These are phyloP conservation scores for Nematolebias whitei DNA, from an alignment of 2,113 vertebrate genomes.

Conservation along the genomic window DNA sequence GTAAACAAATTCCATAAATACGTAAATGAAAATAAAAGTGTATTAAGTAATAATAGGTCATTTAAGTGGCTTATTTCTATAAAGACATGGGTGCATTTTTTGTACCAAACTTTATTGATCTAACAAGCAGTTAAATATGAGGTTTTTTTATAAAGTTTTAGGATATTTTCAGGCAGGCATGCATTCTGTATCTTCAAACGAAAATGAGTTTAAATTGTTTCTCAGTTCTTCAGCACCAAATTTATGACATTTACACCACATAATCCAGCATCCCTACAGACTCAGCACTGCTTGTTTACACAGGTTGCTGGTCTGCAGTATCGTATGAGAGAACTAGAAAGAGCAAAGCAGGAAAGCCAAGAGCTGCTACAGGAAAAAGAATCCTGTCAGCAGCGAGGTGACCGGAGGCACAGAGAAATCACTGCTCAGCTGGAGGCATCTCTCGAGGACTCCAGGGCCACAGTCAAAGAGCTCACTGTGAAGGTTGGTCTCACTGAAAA, in stretches of 20 bases:
- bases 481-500: constrained; percentile 63
- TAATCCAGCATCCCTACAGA: background rate
- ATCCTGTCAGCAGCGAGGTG: constrained; percentile 43
- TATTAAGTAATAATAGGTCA: no score
- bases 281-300: constrained; percentile 1
- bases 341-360: constrained; percentile 41
- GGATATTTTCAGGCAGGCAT: no score
- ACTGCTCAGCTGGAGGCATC: constrained; percentile 49
- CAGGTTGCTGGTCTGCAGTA: constrained; percentile 78
- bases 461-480: constrained; percentile 57
- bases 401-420: constrained; percentile 52
- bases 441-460: constrained; percentile 52
- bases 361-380: constrained; percentile 69
- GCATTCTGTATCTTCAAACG: background rate
- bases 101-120: no score
- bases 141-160: no score
- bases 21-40: no score
- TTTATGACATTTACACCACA: background rate
- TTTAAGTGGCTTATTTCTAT: no score
- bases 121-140: no score
- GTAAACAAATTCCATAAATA: no score
- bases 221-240: background rate
- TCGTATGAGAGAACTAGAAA: constrained; percentile 72
- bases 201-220: background rate
- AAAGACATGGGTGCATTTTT: no score